A percentile compares a stretch with the other conserved stretches of the same genome.
Conservation (phyloP, 1,140 invertebrate genomes). For the Maconellicoccus hirsutus region DNA sequence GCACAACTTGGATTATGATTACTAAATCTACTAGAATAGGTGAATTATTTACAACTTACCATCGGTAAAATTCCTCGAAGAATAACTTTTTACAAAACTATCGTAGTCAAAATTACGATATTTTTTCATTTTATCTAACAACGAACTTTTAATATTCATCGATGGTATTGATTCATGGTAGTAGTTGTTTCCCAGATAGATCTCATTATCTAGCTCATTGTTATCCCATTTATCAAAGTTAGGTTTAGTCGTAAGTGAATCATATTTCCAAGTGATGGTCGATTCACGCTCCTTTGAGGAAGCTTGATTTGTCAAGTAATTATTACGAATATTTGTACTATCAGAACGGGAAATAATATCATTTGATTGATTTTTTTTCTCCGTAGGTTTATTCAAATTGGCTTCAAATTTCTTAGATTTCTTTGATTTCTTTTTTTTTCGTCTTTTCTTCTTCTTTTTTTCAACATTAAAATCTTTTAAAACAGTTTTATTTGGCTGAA, state of each 20-base stretch:
- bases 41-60: neutral
- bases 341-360: neutral
- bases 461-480: neutral
- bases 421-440: neutral
- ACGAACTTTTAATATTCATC: neutral
- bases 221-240: neutral
- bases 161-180: neutral
- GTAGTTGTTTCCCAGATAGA: neutral
- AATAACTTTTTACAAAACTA: neutral
- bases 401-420: neutral
- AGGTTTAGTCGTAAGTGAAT: neutral
- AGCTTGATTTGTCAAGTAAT: neutral
- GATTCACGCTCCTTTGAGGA: too few relatives aligned
- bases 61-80: neutral
- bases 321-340: neutral
- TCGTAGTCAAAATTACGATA: neutral
- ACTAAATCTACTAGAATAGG: too few relatives aligned
- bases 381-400: neutral
- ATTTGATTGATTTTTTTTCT: neutral
- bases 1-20: too few relatives aligned
- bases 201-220: slow-evolving; percentile 3
- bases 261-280: too few relatives aligned
- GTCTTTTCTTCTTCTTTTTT: neutral
- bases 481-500: neutral
- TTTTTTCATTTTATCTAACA: slow-evolving; percentile 10